phyloP scores from a whole-genome alignment of 2,797 vertebrate species.

The Cryptoprocta ferox region DNA sequence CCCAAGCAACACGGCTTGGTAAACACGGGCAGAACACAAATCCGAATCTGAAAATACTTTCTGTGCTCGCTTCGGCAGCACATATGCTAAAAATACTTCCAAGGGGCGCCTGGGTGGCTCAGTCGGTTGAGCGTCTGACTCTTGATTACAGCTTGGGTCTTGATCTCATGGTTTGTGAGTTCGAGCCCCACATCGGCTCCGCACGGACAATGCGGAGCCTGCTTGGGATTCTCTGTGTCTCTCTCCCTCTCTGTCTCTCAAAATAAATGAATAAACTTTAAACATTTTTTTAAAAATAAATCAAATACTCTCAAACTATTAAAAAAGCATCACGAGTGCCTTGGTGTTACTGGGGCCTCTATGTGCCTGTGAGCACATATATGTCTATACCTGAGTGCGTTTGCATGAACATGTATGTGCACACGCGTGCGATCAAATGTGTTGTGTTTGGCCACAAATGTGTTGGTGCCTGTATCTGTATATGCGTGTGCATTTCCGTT shows the following conservation, averaged over 20 bases:
- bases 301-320: not conserved
- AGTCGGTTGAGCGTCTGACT: no score
- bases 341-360: not conserved
- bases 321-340: not conserved
- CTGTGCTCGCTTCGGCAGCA: no score
- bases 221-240: no score
- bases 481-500: not conserved
- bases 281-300: no score
- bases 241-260: no score
- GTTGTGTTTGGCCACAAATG: not conserved
- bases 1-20: not conserved
- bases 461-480: not conserved
- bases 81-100: no score
- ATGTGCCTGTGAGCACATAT: not conserved
- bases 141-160: no score
- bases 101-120: no score
- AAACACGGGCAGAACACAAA: constrained; percentile 1
- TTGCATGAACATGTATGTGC: not conserved
- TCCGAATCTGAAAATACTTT: not conserved
- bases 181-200: no score
- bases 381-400: not conserved
- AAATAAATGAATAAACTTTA: no score
- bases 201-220: no score
- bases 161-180: no score
- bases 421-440: not conserved